phyloP scores from a whole-genome alignment of 2,888 invertebrate species.

The Thyatira batis region DNA sequence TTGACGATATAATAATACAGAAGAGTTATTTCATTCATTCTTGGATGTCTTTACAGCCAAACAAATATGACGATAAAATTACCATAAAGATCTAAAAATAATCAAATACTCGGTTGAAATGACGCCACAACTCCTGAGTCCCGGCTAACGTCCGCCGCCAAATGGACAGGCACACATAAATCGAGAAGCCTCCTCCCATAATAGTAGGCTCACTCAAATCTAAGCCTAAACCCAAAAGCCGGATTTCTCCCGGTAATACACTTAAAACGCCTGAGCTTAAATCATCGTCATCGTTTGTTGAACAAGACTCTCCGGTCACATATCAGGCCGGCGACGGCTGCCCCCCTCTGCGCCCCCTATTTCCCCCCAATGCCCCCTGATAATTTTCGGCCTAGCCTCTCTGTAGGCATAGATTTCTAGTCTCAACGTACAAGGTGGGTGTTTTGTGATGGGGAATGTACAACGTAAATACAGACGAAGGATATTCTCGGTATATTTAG shows the following conservation, averaged over 20 bases:
- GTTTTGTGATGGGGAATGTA: constrained; percentile 58
- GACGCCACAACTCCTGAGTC: constrained; percentile 22
- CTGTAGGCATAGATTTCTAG: constrained; percentile 75
- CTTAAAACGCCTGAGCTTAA: constrained; percentile 81
- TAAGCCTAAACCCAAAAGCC: constrained; percentile 76
- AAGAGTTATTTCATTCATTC: too few species aligned
- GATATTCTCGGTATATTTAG: constrained; percentile 28
- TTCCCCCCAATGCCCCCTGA: constrained; percentile 45
- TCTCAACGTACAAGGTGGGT: constrained; percentile 66
- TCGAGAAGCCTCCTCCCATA: constrained; percentile 63
- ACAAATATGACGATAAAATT: constrained; percentile 14
- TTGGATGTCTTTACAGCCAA: too few species aligned
- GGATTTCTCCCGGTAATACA: constrained; percentile 80
- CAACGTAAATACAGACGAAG: constrained; percentile 53
- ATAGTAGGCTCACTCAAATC: constrained; percentile 77
- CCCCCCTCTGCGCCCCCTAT: constrained; percentile 25
- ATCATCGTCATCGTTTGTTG: constrained; percentile 83
- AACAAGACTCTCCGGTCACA: constrained; percentile 82
- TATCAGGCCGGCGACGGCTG: constrained; percentile 72
- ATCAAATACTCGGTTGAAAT: constrained; percentile 5
- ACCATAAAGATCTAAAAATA: constrained; percentile 8
- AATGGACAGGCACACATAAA: constrained; percentile 67
- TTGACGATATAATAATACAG: too few species aligned
- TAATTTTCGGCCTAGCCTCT: constrained; percentile 72
- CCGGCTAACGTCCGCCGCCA: constrained; percentile 27